Conservation (phyloP, 2,113 vertebrate genomes). For the Orycteropus afer region DNA sequence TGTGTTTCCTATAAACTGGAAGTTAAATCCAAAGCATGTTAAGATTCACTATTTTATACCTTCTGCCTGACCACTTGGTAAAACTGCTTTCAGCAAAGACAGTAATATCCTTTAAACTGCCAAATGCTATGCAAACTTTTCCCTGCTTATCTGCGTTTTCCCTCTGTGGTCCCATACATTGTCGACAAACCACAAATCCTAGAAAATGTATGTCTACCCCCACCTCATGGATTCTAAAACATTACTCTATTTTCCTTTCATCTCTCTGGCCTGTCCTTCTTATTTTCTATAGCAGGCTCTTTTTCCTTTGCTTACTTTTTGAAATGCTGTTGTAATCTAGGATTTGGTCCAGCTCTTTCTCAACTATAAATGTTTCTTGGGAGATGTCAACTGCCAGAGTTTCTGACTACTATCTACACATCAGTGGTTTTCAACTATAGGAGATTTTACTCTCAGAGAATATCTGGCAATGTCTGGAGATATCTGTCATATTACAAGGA, state of each 20-base stretch:
- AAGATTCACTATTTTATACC: not conserved
- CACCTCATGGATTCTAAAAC: not conserved
- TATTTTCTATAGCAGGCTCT: not conserved
- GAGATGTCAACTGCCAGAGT: not conserved
- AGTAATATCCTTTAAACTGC: not conserved
- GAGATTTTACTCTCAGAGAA: not conserved
- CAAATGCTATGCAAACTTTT: not conserved
- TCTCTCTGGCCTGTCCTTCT: too few relatives aligned
- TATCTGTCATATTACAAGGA: not conserved
- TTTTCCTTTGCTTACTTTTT: not conserved
- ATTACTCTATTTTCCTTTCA: not conserved
- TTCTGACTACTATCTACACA: not conserved
- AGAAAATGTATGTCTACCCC: not conserved
- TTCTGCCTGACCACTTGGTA: not conserved
- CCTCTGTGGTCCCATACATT: not conserved
- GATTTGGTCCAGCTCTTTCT: not conserved
- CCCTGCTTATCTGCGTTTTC: not conserved
- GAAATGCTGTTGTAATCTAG: not conserved
- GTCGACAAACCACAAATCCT: not conserved
- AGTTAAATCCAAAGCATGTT: not conserved
- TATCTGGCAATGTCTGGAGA: not conserved
- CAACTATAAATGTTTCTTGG: not conserved
- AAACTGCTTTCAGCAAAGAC: not conserved
- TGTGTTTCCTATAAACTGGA: constrained; percentile 13
- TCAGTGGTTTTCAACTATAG: not conserved